Percentiles rank a stretch among this genome's conserved stretches.
phyloP scores from a whole-genome alignment of 2,888 invertebrate genomes.

The Marasmarcha lunaedactyla region DNA sequence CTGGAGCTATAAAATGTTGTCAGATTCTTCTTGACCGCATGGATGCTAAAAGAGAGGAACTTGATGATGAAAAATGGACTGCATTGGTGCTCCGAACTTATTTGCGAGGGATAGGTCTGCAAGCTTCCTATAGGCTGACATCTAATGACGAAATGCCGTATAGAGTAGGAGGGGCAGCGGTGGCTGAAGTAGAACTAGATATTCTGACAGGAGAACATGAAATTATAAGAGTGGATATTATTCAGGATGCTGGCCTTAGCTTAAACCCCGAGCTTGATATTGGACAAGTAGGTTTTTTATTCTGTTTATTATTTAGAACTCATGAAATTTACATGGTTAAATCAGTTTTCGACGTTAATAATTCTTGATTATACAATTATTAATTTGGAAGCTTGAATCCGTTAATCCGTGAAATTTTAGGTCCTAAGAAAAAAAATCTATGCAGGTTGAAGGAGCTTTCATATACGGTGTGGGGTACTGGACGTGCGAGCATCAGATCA shows the following conservation, averaged over 20 bases:
- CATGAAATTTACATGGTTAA: too few relatives aligned
- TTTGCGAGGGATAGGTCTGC: slow-evolving; percentile 21
- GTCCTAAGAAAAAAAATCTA: too few relatives aligned
- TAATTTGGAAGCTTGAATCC: too few relatives aligned
- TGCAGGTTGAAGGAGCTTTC: slow-evolving; percentile 79
- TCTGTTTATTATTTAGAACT: too few relatives aligned
- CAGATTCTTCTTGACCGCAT: slow-evolving; percentile 46
- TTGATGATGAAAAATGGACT: slow-evolving; percentile 52
- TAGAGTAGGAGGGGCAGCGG: slow-evolving; percentile 62
- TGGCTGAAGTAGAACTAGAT: slow-evolving; percentile 77
- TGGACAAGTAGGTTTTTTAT: slow-evolving; percentile 74
- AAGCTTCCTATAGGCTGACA: slow-evolving; percentile 23
- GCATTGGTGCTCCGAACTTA: slow-evolving; percentile 54
- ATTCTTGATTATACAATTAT: too few relatives aligned
- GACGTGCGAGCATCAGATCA: slow-evolving; percentile 78
- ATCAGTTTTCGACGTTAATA: too few relatives aligned
- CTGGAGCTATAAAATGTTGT: slow-evolving; percentile 61
- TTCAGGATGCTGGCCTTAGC: slow-evolving; percentile 74
- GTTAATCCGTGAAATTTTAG: too few relatives aligned
- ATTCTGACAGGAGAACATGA: slow-evolving; percentile 76
- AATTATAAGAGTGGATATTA: slow-evolving; percentile 68
- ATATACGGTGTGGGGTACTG: slow-evolving; percentile 81
- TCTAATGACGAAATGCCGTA: slow-evolving; percentile 19
- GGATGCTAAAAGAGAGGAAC: slow-evolving; percentile 36
- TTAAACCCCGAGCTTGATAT: slow-evolving; percentile 74